Conservation (phyloP, 1,140 invertebrate species). For the Pseudachorutes palmiensis region DNA sequence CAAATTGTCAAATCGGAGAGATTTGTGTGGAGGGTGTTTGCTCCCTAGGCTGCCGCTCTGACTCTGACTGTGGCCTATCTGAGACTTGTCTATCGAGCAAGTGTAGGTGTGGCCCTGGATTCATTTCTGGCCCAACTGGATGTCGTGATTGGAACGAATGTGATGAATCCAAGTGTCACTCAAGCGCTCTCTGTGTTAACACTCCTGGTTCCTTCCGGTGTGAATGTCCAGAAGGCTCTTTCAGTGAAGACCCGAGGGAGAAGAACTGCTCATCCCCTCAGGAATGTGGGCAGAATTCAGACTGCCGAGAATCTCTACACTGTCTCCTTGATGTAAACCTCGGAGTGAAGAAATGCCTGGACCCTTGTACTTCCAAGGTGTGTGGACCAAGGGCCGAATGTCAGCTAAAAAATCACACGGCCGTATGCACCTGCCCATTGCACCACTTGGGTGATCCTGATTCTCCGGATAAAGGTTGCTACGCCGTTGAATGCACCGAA, state of each 20-base stretch:
- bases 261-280: background rate
- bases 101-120: constrained; percentile 66
- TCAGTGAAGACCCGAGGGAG: constrained; percentile 56
- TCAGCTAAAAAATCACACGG: constrained; percentile 46
- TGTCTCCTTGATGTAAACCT: constrained; percentile 56
- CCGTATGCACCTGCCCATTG: constrained; percentile 62
- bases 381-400: constrained; percentile 68
- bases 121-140: constrained; percentile 56
- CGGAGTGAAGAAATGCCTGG: constrained; percentile 50
- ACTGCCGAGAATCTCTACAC: constrained; percentile 62
- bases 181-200: constrained; percentile 67
- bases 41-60: constrained; percentile 67
- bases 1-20: constrained; percentile 79
- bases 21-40: constrained; percentile 76
- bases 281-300: constrained; percentile 57
- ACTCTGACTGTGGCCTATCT: constrained; percentile 66
- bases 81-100: constrained; percentile 71
- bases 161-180: constrained; percentile 66
- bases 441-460: constrained; percentile 71
- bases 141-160: constrained; percentile 74
- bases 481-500: constrained; percentile 68
- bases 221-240: constrained; percentile 59
- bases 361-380: constrained; percentile 54
- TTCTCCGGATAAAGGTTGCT: constrained; percentile 49
- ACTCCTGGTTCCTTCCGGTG: constrained; percentile 70